Evolutionary conservation across 2,113 vertebrate species (phyloP).

Genomic region (Odocoileus hemionus): DNA sequence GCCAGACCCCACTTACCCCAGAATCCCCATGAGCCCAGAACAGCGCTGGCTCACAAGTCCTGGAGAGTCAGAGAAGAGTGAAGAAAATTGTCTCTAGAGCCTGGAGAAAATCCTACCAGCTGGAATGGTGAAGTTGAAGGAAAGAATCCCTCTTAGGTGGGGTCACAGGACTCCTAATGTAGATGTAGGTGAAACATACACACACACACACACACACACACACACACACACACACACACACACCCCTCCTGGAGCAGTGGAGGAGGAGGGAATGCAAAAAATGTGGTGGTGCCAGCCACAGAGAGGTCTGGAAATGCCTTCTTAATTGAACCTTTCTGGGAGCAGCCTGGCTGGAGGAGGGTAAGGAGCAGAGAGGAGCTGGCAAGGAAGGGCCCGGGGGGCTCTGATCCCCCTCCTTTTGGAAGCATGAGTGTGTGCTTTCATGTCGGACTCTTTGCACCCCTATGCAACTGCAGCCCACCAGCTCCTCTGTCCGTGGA

Average conservation of each 20-base stretch:
- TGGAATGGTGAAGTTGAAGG: background rate
- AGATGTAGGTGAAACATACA: background rate
- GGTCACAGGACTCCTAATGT: background rate
- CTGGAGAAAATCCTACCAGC: background rate
- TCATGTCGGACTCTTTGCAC: background rate
- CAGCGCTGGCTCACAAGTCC: background rate
- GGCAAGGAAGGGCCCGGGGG: background rate
- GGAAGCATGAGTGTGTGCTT: background rate
- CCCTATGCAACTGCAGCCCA: background rate
- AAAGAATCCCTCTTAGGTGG: background rate
- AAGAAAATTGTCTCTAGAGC: background rate
- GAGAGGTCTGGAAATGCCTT: constrained; percentile 60
- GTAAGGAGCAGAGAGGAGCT: background rate
- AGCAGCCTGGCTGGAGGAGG: background rate
- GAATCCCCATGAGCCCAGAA: background rate
- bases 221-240: background rate
- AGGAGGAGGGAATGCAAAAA: constrained; percentile 64
- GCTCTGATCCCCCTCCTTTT: background rate
- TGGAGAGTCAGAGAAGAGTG: background rate
- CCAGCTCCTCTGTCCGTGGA: background rate
- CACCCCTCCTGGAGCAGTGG: background rate
- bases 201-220: background rate
- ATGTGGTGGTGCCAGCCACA: constrained; percentile 59
- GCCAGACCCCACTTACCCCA: background rate
- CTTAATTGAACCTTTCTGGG: constrained; percentile 34